A percentile compares a stretch with the other conserved stretches of the same genome.
Conservation (phyloP, 2,113 vertebrate species). For the Tilapia sparmanii region DNA sequence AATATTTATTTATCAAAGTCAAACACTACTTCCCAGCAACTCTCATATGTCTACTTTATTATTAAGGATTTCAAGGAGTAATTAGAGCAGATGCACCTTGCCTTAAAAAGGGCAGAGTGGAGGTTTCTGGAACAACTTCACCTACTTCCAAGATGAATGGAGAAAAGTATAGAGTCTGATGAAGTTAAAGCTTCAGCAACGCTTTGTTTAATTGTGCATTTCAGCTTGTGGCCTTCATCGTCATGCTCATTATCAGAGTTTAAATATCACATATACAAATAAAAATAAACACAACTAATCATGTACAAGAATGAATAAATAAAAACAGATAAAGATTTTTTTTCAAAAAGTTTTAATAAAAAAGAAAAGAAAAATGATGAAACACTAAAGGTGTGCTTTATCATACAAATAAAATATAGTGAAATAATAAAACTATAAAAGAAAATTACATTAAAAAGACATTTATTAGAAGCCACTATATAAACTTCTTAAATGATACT, state of each 20-base stretch:
- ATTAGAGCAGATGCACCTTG: not conserved
- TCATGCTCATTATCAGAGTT: not conserved
- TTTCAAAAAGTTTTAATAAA: not conserved
- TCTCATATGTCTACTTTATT: not conserved
- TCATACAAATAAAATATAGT: not conserved
- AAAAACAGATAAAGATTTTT: not conserved
- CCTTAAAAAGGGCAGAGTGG: not conserved
- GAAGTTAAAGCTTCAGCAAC: not conserved
- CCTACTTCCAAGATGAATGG: not conserved
- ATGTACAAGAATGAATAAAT: not conserved
- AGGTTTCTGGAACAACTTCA: not conserved
- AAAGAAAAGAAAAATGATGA: not conserved
- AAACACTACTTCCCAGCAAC: not conserved
- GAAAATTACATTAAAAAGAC: not conserved
- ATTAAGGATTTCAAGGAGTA: not conserved
- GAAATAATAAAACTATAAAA: not conserved
- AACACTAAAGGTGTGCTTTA: not conserved
- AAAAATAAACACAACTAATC: not conserved
- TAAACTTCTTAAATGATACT: not conserved
- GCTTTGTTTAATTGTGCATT: not conserved
- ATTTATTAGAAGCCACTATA: not conserved
- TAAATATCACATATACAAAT: not conserved
- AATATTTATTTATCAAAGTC: not conserved
- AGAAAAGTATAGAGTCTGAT: not conserved
- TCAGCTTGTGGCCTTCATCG: not conserved